Conservation (phyloP, 1,140 invertebrate genomes). For the Ectropis grisescens region DNA sequence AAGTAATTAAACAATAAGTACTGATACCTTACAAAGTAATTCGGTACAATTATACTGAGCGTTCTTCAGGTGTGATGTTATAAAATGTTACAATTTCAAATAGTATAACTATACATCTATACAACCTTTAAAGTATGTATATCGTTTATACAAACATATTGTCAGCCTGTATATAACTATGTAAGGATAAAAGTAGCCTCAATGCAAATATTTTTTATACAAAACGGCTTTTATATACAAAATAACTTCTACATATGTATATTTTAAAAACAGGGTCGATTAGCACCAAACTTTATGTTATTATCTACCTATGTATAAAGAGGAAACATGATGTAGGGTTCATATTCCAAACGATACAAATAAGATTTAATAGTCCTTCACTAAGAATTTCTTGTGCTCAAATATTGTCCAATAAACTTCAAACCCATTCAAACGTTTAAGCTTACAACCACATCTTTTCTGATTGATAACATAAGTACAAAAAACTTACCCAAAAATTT, state of each 20-base stretch:
- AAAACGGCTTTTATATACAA: slow-evolving; percentile 44
- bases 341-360: too few relatives aligned
- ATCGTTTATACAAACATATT: slow-evolving; percentile 26
- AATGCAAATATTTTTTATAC: slow-evolving; percentile 39
- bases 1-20: too few relatives aligned
- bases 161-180: slow-evolving; percentile 37
- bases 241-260: slow-evolving; percentile 7
- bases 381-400: too few relatives aligned
- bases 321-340: too few relatives aligned
- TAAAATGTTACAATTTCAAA: slow-evolving; percentile 52
- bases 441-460: too few relatives aligned
- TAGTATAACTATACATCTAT: slow-evolving; percentile 26
- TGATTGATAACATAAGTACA: too few relatives aligned
- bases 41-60: slow-evolving; percentile 47
- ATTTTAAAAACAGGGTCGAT: slow-evolving; percentile 25
- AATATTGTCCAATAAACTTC: too few relatives aligned
- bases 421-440: too few relatives aligned
- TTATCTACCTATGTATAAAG: too few relatives aligned
- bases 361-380: too few relatives aligned
- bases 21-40: too few relatives aligned
- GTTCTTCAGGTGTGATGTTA: slow-evolving; percentile 63
- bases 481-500: too few relatives aligned
- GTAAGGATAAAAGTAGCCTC: slow-evolving; percentile 33
- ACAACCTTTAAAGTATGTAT: slow-evolving; percentile 25
- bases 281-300: slow-evolving; percentile 36